phyloP scores from a whole-genome alignment of 2,797 vertebrate genomes.

The Girardinus metallicus region DNA sequence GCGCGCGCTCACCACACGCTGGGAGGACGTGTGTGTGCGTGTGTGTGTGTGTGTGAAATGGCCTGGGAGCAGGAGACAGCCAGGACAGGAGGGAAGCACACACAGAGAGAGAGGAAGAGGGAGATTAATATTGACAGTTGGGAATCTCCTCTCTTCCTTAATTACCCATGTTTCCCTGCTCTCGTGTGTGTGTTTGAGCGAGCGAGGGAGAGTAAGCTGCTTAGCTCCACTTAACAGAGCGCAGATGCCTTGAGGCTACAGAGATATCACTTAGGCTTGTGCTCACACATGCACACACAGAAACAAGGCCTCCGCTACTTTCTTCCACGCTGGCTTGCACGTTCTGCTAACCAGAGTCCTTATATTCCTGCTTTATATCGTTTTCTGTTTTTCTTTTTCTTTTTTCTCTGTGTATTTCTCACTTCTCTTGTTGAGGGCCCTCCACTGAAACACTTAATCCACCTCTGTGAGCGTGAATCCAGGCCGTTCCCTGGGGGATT shows the following conservation, averaged over 20 bases:
- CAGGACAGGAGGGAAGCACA: slow-evolving; percentile 35
- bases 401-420: slow-evolving; percentile 31
- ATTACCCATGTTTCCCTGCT: slow-evolving; percentile 77
- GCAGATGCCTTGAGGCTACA: slow-evolving; percentile 77
- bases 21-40: slow-evolving; percentile 16
- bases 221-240: slow-evolving; percentile 78
- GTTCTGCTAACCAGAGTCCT: slow-evolving; percentile 40
- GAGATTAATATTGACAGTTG: slow-evolving; percentile 79
- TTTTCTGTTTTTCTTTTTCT: slow-evolving; percentile 20
- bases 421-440: slow-evolving; percentile 42
- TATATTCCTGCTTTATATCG: slow-evolving; percentile 28
- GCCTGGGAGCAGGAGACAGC: slow-evolving; percentile 16
- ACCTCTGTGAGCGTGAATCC: slow-evolving; percentile 43
- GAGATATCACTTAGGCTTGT: slow-evolving; percentile 75
- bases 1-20: slow-evolving; percentile 34
- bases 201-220: slow-evolving; percentile 70
- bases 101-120: slow-evolving; percentile 38
- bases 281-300: slow-evolving; percentile 38
- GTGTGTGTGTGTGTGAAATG: slow-evolving; percentile 15
- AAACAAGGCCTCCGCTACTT: slow-evolving; percentile 36
- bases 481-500: slow-evolving; percentile 61
- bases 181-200: slow-evolving; percentile 60
- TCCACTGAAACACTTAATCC: slow-evolving; percentile 69
- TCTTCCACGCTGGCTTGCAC: slow-evolving; percentile 30
- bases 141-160: slow-evolving; percentile 78